Evolutionary conservation across 92 coral and sea anemone species (phyloP).

Genomic region (Anthopleura xanthogrammica): DNA sequence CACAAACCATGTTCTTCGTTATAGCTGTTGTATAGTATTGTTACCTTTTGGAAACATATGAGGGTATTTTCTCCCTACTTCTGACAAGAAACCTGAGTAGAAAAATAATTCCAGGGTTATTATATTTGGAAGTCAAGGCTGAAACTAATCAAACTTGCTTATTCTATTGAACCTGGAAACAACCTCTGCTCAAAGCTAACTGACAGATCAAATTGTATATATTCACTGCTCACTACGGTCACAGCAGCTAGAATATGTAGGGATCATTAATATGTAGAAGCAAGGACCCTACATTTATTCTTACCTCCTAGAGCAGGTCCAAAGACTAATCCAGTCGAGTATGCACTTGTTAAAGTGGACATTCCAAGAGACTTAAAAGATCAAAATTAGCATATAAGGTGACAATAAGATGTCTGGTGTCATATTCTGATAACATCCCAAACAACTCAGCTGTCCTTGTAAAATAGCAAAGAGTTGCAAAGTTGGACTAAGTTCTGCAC

Average conservation of each 20-base stretch:
- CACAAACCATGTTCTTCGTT: neutral
- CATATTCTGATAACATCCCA: too few species aligned
- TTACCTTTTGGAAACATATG: conserved; percentile 53
- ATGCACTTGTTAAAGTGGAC: conserved; percentile 64
- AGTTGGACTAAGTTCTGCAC: too few species aligned
- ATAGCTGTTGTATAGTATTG: neutral
- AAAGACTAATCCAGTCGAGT: conserved; percentile 68
- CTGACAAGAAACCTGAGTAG: conserved; percentile 58
- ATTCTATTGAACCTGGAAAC: too few species aligned
- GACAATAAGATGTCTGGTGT: neutral
- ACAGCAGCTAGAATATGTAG: too few species aligned
- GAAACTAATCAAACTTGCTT: too few species aligned
- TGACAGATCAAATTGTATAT: too few species aligned
- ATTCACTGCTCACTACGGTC: too few species aligned
- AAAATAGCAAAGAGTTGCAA: too few species aligned
- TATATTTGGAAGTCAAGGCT: too few species aligned
- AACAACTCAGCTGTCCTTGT: too few species aligned
- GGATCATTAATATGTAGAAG: too few species aligned
- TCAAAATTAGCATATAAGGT: neutral
- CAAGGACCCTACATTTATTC: neutral
- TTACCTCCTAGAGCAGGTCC: conserved; percentile 92
- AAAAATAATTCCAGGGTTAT: neutral
- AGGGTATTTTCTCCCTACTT: conserved; percentile 60
- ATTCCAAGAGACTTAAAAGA: conserved; percentile 65
- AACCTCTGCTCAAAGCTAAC: too few species aligned